Conservation (phyloP, 2,797 vertebrate species). For the Threskiornis aethiopicus region DNA sequence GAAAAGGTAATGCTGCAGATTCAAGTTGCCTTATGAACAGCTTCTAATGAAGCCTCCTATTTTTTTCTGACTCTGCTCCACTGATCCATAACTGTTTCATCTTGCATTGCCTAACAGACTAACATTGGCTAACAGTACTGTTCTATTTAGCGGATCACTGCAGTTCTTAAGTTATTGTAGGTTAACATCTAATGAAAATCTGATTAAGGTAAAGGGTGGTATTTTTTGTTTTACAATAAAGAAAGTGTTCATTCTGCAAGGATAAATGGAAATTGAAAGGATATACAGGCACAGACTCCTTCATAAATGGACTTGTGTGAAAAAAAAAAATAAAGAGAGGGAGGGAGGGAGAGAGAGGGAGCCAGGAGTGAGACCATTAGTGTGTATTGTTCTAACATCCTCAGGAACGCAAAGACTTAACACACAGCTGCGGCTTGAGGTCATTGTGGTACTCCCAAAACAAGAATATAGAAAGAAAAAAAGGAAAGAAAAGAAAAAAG, state of each 20-base stretch:
- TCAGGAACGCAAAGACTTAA: background rate
- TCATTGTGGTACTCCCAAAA: background rate
- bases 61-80: background rate
- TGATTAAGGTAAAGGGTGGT: background rate
- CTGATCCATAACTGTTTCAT: background rate
- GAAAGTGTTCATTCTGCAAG: background rate
- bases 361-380: background rate
- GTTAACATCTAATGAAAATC: background rate
- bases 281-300: background rate
- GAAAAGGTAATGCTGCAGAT: background rate
- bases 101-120: background rate
- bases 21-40: background rate
- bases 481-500: too few species aligned
- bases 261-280: background rate
- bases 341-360: background rate
- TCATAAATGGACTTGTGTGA: background rate
- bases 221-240: background rate
- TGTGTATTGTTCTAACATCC: constrained; percentile 12
- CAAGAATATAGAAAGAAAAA: background rate
- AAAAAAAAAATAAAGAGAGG: background rate
- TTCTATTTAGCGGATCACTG: background rate
- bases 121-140: background rate
- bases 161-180: background rate
- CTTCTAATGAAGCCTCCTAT: background rate
- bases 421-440: background rate